A percentile compares a stretch with the other conserved stretches of the same genome.
phyloP scores from a whole-genome alignment of 2,113 vertebrate genomes.

The Carassius carassius region DNA sequence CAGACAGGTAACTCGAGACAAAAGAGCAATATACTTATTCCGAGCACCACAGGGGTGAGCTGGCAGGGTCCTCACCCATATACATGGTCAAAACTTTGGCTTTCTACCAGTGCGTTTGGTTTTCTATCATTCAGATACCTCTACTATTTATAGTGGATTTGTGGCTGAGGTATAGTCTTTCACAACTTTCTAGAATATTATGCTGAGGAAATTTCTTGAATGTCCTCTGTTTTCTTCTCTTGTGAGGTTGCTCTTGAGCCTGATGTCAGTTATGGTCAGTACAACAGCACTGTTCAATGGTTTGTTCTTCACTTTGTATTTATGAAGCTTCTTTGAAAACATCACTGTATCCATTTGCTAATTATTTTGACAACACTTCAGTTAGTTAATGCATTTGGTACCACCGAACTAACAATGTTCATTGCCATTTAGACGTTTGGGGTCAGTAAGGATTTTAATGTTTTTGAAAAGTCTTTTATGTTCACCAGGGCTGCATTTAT shows the following conservation, averaged over 20 bases:
- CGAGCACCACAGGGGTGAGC: slow-evolving; percentile 40
- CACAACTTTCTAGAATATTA: not conserved
- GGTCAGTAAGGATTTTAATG: not conserved
- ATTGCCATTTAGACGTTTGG: not conserved
- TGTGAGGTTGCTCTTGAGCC: slow-evolving; percentile 1
- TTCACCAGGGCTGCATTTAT: not conserved
- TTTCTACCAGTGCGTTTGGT: slow-evolving; percentile 55
- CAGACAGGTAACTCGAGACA: slow-evolving; percentile 51
- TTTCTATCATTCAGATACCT: slow-evolving; percentile 51
- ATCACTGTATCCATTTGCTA: not conserved
- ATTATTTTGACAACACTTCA: not conserved
- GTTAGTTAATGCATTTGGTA: not conserved
- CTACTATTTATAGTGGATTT: slow-evolving; percentile 58
- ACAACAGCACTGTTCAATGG: not conserved
- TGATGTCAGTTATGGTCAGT: slow-evolving; percentile 12
- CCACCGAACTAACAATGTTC: not conserved
- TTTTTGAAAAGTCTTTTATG: not conserved
- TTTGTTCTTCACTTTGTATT: slow-evolving; percentile 1
- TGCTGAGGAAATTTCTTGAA: not conserved
- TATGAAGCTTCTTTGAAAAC: not conserved
- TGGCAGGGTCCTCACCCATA: slow-evolving; percentile 37
- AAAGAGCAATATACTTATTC: slow-evolving; percentile 73
- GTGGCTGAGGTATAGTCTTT: slow-evolving; percentile 28
- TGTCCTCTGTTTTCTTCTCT: slow-evolving; percentile 10
- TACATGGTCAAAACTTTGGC: slow-evolving; percentile 33